A percentile compares a stretch with the other conserved stretches of the same genome.
phyloP scores from a whole-genome alignment of 2,797 vertebrate genomes.

The Falco naumanni region DNA sequence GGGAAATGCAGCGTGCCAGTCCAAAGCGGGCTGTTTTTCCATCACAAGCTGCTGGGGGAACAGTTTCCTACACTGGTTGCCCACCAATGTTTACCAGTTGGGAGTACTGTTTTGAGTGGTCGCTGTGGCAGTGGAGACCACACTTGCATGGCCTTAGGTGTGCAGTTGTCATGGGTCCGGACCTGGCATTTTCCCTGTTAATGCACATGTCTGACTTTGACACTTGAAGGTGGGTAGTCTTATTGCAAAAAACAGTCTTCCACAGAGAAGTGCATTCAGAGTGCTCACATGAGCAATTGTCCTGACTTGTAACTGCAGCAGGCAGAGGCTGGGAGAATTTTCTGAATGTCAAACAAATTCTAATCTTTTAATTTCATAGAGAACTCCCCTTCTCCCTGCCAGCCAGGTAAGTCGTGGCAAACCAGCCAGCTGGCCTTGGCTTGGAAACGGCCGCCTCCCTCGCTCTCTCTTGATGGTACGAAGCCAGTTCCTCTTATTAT shows the following conservation, averaged over 20 bases:
- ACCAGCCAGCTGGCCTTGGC: neutral
- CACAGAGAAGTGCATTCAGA: neutral
- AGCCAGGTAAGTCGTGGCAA: neutral
- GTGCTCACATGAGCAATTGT: neutral
- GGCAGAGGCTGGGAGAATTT: neutral
- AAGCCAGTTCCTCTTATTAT: neutral
- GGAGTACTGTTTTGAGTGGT: neutral
- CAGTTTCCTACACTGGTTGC: neutral
- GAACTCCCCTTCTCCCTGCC: neutral
- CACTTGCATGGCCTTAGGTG: neutral
- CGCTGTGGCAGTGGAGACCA: neutral
- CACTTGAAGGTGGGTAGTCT: neutral
- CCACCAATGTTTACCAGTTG: rapidly evolving
- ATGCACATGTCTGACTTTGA: neutral
- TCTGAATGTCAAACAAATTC: neutral
- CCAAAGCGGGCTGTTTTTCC: neutral
- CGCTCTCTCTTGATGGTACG: neutral
- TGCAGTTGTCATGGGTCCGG: rapidly evolving
- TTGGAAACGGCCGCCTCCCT: neutral
- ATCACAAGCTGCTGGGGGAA: neutral
- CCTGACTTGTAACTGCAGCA: neutral
- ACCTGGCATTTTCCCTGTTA: neutral
- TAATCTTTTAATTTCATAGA: neutral
- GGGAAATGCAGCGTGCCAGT: neutral
- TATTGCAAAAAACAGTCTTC: neutral